Evolutionary conservation across 2,113 vertebrate genomes (phyloP), one percentile per base, ranked within the genome.

Genomic region (human): DNA sequence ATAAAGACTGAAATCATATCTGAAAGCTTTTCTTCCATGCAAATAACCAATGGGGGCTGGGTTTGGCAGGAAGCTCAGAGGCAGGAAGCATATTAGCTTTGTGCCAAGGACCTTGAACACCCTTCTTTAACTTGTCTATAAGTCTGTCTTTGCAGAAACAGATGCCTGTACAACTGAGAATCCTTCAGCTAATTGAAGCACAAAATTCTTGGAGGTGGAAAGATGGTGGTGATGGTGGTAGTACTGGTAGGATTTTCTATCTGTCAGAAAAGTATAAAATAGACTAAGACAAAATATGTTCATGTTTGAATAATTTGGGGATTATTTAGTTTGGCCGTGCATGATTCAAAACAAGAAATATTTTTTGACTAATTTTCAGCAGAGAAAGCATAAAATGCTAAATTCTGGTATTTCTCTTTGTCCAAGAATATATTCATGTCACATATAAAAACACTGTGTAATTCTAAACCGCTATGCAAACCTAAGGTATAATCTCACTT

Each of bases 401-500:
- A 93, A 59, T 72, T 27, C 6, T 10, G 27, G 17, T 57, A 91
- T 82, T 91, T 9, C 87, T 92, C 59, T 59, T 81, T 94, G 22
- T 89, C 17, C 89, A 92, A 94, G 92, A 86, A 43, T 30, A 20
- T n/a, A 70, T 55, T 59, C 3, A 66, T 43, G 13, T 59, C 6
- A 25, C 66, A 95, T 27, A 64, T 89, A 55, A 90, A 91, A 94
- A 73, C 16, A 82, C 6, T 52, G 20, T 76, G 30, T 48, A 84
- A 87, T 48, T 83, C n/a, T 75, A 64, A 73, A 72, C 7, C 0
- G 25, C 14, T n/a, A 57, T 84, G 43, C 20, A 94, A 93, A 92
- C 72, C 68, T 79, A 94, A 94, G 66, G 88, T 81, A 81, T 79
- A 93, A 35, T 75, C 52, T 93, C 27, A 88, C 22, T 95, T 88